Conservation (phyloP, 2,113 vertebrate genomes). For the Pseudonaja textilis region DNA sequence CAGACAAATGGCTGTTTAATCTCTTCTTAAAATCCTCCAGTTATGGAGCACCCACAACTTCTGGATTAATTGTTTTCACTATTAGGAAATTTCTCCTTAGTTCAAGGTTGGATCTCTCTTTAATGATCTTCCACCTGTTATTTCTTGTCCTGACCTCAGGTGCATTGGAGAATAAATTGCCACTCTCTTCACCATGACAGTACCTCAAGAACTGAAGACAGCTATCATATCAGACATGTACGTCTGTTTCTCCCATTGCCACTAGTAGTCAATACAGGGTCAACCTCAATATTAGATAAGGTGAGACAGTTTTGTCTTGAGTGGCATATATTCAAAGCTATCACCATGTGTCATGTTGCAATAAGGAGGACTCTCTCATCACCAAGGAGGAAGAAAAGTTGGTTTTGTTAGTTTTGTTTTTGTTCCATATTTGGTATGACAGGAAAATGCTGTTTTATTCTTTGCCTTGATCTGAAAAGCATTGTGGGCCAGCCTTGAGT, state of each 20-base stretch:
- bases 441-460: background rate
- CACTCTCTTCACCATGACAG: background rate
- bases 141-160: background rate
- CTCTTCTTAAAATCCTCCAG: background rate
- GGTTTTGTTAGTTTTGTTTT: background rate
- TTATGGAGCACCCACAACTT: background rate
- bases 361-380: background rate
- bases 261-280: background rate
- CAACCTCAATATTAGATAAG: background rate
- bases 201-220: background rate
- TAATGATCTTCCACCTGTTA: background rate
- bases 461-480: background rate
- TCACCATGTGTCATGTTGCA: background rate
- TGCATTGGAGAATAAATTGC: background rate
- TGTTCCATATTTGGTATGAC: background rate
- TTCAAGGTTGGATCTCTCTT: background rate
- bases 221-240: background rate
- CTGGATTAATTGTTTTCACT: background rate
- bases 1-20: background rate
- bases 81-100: background rate
- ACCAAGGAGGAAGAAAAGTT: background rate
- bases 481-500: background rate
- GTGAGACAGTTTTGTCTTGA: background rate
- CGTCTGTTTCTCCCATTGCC: background rate
- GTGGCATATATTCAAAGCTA: background rate